Base-by-base conservation (phyloP, 2,888 invertebrate species). In the Rhynchonema sp. region DNA sequence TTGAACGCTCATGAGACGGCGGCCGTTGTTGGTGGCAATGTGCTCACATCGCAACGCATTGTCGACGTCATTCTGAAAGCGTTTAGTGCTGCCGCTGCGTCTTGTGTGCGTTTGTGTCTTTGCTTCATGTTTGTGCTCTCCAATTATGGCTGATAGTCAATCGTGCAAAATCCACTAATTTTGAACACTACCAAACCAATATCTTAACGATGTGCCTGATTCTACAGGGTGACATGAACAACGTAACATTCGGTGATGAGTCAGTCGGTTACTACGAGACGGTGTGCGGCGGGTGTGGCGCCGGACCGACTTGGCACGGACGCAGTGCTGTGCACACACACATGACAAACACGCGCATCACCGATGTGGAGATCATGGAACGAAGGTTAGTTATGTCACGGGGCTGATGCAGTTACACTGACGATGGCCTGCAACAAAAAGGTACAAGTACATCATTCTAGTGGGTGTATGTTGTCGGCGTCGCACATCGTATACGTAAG, bases 321-420 rank as follows among this genome's bases (percentile, higher is more conserved):
- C 80, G 84, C 56, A 85, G 89, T 63, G 98, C 94, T 1, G 86
- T 96, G 0, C 98, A 99, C 74, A 85, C 88, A 0, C 98, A 99
- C 75, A 99, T 98, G 96, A 98, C 98, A 26, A 98, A 99, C 77
- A 99, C 98, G 0, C 81, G 96, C 61, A 98, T 99, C 64, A 99
- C 98, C 0, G 98, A 99, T 76, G 85, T 91, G 0, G 98, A 98
- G 79, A 89, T 98, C 59, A 76, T 96, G 56, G 94, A 96, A 76
- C 77, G 84, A 52, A 82, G 91, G 75, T 76, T 61, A 60, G 59
- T 25, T 9, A 23, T 9, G 30, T 27, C n/a, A n/a, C n/a, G n/a
- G n/a, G n/a, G n/a, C n/a, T n/a, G n/a, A n/a, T n/a, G n/a, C n/a
- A n/a, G n/a, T n/a, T n/a, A n/a, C n/a, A n/a, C n/a, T n/a, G n/a